phyloP scores from a whole-genome alignment of 2,113 vertebrate species.

The Gadus macrocephalus region DNA sequence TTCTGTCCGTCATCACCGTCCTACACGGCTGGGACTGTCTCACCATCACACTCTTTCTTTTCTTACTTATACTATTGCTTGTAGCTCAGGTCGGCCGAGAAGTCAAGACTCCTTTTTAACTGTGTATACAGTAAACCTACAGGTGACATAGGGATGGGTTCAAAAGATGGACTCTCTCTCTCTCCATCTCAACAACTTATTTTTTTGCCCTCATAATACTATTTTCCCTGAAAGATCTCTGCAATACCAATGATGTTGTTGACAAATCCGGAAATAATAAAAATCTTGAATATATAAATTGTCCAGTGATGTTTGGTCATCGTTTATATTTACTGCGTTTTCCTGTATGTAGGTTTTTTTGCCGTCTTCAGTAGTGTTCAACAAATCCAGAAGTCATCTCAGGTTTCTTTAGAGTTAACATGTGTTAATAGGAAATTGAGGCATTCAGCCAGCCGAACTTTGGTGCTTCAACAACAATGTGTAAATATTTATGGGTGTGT shows the following conservation, averaged over 20 bases:
- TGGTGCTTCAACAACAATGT: too few species aligned
- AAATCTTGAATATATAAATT: slow-evolving; percentile 66
- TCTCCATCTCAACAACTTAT: slow-evolving; percentile 57
- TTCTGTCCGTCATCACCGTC: slow-evolving; percentile 40
- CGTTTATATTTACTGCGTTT: neutral
- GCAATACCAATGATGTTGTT: slow-evolving; percentile 64
- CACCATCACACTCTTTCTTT: slow-evolving; percentile 48
- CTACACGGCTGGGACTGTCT: slow-evolving; percentile 38
- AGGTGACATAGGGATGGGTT: slow-evolving; percentile 40
- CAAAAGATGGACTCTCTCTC: slow-evolving; percentile 50
- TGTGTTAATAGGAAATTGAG: too few species aligned
- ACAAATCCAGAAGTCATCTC: too few species aligned
- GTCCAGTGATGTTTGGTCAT: slow-evolving; percentile 2
- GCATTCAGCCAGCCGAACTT: too few species aligned
- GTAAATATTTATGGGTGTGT: neutral
- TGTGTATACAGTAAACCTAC: slow-evolving; percentile 65
- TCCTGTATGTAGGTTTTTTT: too few species aligned
- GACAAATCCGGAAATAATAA: slow-evolving; percentile 69
- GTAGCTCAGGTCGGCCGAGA: slow-evolving; percentile 78
- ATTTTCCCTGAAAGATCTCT: slow-evolving; percentile 56
- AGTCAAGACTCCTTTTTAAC: slow-evolving; percentile 89
- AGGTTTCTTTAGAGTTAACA: too few species aligned
- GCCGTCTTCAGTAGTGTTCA: too few species aligned
- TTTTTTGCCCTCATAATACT: slow-evolving; percentile 59
- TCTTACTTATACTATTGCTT: slow-evolving; percentile 55